Evolutionary conservation across 2,113 vertebrate genomes (phyloP), one percentile per base, ranked within the genome.

Genomic region (Phyllopteryx taeniolatus): DNA sequence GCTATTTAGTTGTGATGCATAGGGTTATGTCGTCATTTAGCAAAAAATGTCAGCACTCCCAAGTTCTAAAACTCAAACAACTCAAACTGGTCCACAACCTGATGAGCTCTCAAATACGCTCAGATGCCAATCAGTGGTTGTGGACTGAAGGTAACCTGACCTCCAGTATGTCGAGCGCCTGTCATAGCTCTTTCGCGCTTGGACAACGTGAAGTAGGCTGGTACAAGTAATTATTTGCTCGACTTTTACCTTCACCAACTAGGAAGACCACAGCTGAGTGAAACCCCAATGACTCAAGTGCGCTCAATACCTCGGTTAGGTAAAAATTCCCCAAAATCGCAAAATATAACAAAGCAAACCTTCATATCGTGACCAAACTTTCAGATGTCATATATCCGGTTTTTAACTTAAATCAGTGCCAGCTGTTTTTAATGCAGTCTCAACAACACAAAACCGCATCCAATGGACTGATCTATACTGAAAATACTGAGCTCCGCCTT

Each of bases 171-270:
- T 78, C 71, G 79, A 87, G 83, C 75, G 83, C 79, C 77, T 82
- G 85, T 89, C 87, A 84, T 83, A 80, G 79, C 78, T 86, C 83
- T 85, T 91, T 88, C 87, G 81, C 71, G 69, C 13, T 60, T 73
- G 72, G 80, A 73, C 74, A 76, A 82, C 79, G 60, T 75, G 79
- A 86, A 77, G 63, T 46, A 65, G 71, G 66, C 75, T 80, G 73
- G 68, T 81, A 75, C 74, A 85, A 83, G 85, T 83, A 73, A 63
- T 66, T 76, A 67, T 87, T 85, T 88, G 85, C 82, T 86, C 87
- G 80, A 68, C 68, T 82, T 88, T 87, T 85, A 87, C 73, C 14
- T 1, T 72, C 71, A 86, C 87, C 86, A 85, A 75, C 74, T 77
- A 77, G 76, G 77, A 84, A 77, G 72, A 67, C 76, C 76, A 71